phyloP scores from a whole-genome alignment of 2,797 vertebrate species.

The Peromyscus melanophrys region DNA sequence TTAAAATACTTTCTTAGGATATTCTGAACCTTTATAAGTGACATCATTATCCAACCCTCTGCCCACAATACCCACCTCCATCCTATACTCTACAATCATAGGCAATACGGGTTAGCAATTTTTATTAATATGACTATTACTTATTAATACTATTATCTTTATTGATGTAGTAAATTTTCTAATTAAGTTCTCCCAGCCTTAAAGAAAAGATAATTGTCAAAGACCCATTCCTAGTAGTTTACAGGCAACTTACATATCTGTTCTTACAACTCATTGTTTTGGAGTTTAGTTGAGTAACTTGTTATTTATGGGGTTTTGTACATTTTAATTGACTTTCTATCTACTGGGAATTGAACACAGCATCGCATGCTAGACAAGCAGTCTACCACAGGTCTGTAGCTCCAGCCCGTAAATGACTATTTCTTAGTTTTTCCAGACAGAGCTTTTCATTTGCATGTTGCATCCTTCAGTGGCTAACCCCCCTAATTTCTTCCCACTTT shows the following conservation, averaged over 20 bases:
- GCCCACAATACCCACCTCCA: not conserved
- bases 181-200: not conserved
- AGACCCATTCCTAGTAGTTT: not conserved
- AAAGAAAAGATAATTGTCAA: slow-evolving; percentile 35
- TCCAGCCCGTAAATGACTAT: not conserved
- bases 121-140: not conserved
- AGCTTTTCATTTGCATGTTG: slow-evolving; percentile 19
- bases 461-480: not conserved
- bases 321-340: not conserved
- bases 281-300: not conserved
- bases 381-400: not conserved
- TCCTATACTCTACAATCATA: not conserved
- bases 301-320: not conserved
- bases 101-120: not conserved
- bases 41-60: not conserved
- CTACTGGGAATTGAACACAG: not conserved
- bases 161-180: not conserved
- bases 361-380: not conserved
- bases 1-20: slow-evolving; percentile 10
- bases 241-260: not conserved
- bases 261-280: slow-evolving; percentile 24
- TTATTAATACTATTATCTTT: not conserved
- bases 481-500: not conserved
- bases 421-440: slow-evolving; percentile 44
- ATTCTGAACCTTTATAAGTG: not conserved